Percentiles rank a stretch among this genome's conserved stretches.
These are phyloP conservation scores for Patella pellucida DNA, from an alignment of 2,888 invertebrate species.

Conservation along the genomic window DNA sequence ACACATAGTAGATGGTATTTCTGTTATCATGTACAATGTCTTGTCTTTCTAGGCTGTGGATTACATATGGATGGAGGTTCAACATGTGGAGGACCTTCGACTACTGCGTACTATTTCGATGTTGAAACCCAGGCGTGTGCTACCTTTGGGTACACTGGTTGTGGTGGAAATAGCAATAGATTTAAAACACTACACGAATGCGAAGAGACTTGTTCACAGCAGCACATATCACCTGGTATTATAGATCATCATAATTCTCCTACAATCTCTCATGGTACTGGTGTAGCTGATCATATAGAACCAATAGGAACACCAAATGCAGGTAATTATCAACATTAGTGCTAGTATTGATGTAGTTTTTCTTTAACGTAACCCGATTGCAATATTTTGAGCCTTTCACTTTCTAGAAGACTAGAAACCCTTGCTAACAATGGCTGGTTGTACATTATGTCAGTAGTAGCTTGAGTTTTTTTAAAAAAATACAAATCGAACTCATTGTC, in stretches of 20 bases:
- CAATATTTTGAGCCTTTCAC: too few relatives aligned
- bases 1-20: too few relatives aligned
- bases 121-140: background rate
- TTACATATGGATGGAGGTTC: background rate
- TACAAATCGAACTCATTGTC: too few relatives aligned
- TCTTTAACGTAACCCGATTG: too few relatives aligned
- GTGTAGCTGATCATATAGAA: background rate
- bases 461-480: too few relatives aligned
- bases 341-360: too few relatives aligned
- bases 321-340: too few relatives aligned
- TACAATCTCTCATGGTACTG: background rate
- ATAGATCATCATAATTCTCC: constrained; percentile 1
- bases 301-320: background rate
- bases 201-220: background rate
- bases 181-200: background rate
- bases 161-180: background rate
- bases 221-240: background rate
- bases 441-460: too few relatives aligned
- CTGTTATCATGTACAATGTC: too few relatives aligned
- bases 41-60: background rate
- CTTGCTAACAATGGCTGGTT: too few relatives aligned
- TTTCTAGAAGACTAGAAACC: too few relatives aligned
- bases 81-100: background rate
- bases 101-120: background rate
- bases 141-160: background rate